Evolutionary conservation across 2,113 vertebrate genomes (phyloP).

Genomic region (Plotosus lineatus): DNA sequence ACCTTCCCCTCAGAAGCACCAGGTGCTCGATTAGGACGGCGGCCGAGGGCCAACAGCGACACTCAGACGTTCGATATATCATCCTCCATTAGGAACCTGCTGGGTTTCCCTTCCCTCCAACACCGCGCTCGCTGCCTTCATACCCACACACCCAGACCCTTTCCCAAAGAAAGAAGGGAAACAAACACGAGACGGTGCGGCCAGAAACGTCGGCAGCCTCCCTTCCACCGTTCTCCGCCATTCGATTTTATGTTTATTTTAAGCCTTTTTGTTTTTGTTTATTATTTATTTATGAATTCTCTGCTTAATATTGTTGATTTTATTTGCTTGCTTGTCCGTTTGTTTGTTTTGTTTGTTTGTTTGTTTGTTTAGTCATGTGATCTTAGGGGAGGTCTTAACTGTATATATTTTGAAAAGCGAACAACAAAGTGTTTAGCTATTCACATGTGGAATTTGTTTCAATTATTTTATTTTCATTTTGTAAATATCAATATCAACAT

Average conservation of each 20-base stretch:
- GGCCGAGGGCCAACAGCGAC: slow-evolving; percentile 56
- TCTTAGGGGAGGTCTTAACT: neutral
- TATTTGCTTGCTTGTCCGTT: neutral
- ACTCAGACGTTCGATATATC: slow-evolving; percentile 61
- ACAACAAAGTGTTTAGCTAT: no score
- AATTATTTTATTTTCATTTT: no score
- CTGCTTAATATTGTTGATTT: neutral
- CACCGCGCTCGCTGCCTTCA: slow-evolving; percentile 26
- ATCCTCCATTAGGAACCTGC: slow-evolving; percentile 58
- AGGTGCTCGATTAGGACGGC: slow-evolving; percentile 62
- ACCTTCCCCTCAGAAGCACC: slow-evolving; percentile 60
- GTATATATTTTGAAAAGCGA: no score
- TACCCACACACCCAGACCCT: slow-evolving; percentile 7
- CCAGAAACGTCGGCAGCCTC: neutral
- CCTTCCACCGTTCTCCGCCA: neutral
- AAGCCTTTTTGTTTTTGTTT: no score
- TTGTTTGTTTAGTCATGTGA: neutral
- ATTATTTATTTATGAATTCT: no score
- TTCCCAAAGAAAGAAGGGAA: neutral
- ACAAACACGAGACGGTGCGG: neutral
- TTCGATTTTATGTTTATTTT: neutral
- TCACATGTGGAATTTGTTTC: no score
- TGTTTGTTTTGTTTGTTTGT: neutral
- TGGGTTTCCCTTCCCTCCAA: slow-evolving; percentile 29
- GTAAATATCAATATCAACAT: no score